Conservation (phyloP, 1,140 invertebrate species). For the Lepidurus apus region DNA sequence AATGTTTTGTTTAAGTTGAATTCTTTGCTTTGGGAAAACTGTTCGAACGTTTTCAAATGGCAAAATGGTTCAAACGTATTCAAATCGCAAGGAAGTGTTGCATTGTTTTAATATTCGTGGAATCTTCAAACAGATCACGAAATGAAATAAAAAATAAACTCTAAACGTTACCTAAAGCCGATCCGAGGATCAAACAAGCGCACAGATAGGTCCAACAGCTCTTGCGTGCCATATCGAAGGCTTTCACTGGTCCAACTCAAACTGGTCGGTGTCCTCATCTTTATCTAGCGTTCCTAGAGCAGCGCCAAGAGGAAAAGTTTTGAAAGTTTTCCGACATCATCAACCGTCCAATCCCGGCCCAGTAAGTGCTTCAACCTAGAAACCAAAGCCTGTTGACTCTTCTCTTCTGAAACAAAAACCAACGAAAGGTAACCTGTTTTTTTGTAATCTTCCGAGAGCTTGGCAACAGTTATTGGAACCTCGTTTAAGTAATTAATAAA, state of each 20-base stretch:
- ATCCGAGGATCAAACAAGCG: background rate
- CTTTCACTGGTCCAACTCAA: conserved; percentile 4
- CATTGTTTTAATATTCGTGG: background rate
- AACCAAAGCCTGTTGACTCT: background rate
- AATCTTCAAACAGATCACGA: background rate
- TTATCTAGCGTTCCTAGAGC: background rate
- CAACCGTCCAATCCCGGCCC: background rate
- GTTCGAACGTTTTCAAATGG: background rate
- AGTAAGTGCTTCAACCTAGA: background rate
- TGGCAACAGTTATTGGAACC: background rate
- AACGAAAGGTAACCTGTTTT: background rate
- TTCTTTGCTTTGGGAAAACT: too few relatives aligned
- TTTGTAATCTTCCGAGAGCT: background rate
- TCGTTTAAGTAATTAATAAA: background rate
- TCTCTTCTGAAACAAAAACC: background rate
- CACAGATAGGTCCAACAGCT: conserved; percentile 7
- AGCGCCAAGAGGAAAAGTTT: conserved; percentile 2
- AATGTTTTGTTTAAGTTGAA: too few relatives aligned
- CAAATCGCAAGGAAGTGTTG: background rate
- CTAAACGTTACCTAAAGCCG: background rate
- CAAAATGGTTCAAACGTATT: background rate
- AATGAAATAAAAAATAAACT: background rate
- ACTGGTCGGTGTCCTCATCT: conserved; percentile 10
- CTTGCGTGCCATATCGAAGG: background rate
- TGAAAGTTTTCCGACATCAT: background rate